Conservation (phyloP, 1,140 invertebrate genomes). For the Drosophila sproati region DNA sequence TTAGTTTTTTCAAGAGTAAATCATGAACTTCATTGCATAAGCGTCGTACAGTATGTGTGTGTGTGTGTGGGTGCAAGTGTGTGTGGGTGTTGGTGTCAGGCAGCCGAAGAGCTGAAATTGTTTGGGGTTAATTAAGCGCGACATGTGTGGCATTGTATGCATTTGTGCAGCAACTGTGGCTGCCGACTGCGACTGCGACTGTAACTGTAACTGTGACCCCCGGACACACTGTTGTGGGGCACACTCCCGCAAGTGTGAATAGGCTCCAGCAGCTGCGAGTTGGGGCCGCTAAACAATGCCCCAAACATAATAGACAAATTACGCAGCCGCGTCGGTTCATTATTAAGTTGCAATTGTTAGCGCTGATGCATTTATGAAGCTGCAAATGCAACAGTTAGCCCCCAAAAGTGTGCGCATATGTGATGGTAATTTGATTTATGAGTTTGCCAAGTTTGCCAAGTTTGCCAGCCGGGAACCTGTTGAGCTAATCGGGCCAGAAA, state of each 20-base stretch:
- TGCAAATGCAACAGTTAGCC: conserved; percentile 22
- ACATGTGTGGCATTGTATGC: conserved; percentile 80
- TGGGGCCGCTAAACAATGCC: conserved; percentile 71
- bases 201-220: conserved; percentile 7
- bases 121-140: conserved; percentile 83
- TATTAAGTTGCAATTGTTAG: conserved; percentile 48
- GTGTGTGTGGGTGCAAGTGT: conserved; percentile 3
- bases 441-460: neutral
- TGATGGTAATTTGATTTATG: conserved; percentile 50
- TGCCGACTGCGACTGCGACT: conserved; percentile 14
- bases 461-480: conserved; percentile 58
- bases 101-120: conserved; percentile 62
- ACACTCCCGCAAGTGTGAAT: conserved; percentile 68
- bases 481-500: conserved; percentile 63
- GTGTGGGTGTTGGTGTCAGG: conserved; percentile 18
- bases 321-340: conserved; percentile 58
- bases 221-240: conserved; percentile 11
- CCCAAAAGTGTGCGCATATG: conserved; percentile 22
- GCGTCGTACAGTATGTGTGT: conserved; percentile 17
- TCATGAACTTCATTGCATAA: conserved; percentile 12
- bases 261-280: conserved; percentile 20
- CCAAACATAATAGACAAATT: conserved; percentile 76
- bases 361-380: conserved; percentile 73
- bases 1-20: neutral
- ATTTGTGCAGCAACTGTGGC: conserved; percentile 57